phyloP scores from a whole-genome alignment of 64 coral and sea anemone genomes.

The Montipora capricornis region DNA sequence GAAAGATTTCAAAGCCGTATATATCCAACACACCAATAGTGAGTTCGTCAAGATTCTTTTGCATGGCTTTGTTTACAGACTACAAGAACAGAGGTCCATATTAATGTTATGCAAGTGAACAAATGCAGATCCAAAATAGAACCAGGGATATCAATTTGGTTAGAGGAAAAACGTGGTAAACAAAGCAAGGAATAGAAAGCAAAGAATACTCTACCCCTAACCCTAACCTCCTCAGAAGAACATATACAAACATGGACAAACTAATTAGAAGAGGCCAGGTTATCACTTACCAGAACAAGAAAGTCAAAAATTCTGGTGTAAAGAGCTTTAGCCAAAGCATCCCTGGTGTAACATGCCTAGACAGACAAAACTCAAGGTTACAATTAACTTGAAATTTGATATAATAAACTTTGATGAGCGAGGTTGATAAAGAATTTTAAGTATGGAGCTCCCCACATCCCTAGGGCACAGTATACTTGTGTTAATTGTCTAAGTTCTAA shows the following conservation, averaged over 20 bases:
- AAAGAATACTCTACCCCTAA: too few relatives aligned
- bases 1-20: slow-evolving; percentile 99
- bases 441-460: too few relatives aligned
- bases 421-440: too few relatives aligned
- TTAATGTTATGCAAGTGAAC: not conserved
- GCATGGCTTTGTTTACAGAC: slow-evolving; percentile 98
- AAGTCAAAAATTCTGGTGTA: slow-evolving; percentile 97
- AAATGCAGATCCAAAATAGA: not conserved
- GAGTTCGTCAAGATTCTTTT: slow-evolving; percentile 88
- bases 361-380: not conserved
- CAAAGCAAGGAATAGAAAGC: not conserved
- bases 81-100: not conserved
- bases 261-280: not conserved
- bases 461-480: too few relatives aligned
- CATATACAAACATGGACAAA: too few relatives aligned
- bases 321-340: slow-evolving; percentile 92
- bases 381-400: too few relatives aligned
- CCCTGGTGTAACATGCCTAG: slow-evolving; percentile 94
- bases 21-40: slow-evolving; percentile 97
- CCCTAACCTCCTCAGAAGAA: too few relatives aligned
- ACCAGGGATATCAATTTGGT: too few relatives aligned
- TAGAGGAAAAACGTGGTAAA: not conserved
- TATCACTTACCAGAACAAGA: slow-evolving; percentile 77
- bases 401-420: too few relatives aligned
- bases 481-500: too few relatives aligned